These are phyloP conservation scores for Misgurnus mizolepis DNA, from an alignment of 2,113 vertebrate genomes.

Conservation along the genomic window DNA sequence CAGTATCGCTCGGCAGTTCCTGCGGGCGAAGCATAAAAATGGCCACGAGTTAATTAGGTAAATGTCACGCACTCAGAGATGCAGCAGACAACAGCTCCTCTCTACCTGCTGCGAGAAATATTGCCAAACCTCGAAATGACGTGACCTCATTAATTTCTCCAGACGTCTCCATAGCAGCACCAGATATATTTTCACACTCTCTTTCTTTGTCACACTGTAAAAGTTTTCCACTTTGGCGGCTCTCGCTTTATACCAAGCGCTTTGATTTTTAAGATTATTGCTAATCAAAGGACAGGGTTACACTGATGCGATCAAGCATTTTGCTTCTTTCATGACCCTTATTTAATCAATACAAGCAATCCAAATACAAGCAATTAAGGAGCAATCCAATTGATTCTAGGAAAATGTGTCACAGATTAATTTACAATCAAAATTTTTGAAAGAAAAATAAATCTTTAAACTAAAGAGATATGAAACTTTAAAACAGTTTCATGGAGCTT, in stretches of 20 bases:
- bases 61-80: constrained; percentile 62
- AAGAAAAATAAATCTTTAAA: too few species aligned
- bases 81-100: constrained; percentile 55
- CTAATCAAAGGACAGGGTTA: constrained; percentile 52
- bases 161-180: constrained; percentile 60
- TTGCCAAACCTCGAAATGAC: constrained; percentile 62
- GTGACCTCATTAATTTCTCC: constrained; percentile 72
- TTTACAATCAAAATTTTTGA: not conserved
- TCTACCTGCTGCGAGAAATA: constrained; percentile 61
- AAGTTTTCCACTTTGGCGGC: constrained; percentile 27
- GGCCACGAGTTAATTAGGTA: constrained; percentile 69
- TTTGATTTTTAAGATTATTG: constrained; percentile 29
- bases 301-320: constrained; percentile 46
- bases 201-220: constrained; percentile 25
- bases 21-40: constrained; percentile 33
- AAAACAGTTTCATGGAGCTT: too few species aligned
- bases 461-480: not conserved
- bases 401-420: constrained; percentile 5
- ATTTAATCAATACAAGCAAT: constrained; percentile 44
- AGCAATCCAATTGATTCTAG: not conserved
- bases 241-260: not conserved
- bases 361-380: too few species aligned
- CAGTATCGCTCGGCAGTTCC: constrained; percentile 31
- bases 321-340: constrained; percentile 34
- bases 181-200: constrained; percentile 24